Evolutionary conservation across 2,888 invertebrate genomes (phyloP).

Genomic region (Acleris laterana): DNA sequence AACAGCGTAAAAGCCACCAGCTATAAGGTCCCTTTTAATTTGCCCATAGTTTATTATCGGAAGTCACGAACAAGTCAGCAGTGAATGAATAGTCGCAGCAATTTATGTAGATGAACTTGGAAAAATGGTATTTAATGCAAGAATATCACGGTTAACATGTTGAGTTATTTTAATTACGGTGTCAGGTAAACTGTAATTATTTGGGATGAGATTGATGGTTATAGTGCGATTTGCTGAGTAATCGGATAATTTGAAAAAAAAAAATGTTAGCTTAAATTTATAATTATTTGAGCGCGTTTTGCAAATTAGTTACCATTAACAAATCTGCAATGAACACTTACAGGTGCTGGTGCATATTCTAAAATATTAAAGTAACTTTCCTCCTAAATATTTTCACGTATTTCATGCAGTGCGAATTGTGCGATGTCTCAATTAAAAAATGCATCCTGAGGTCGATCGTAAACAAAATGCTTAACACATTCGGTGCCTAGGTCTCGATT

Average conservation of each 20-base stretch:
- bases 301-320: too few relatives aligned
- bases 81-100: conserved; percentile 26
- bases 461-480: conserved; percentile 10
- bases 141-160: conserved; percentile 10
- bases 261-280: too few relatives aligned
- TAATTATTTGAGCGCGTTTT: too few relatives aligned
- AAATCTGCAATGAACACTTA: too few relatives aligned
- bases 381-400: not conserved
- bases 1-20: too few relatives aligned
- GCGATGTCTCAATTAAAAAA: conserved; percentile 26
- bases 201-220: not conserved
- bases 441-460: conserved; percentile 1
- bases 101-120: conserved; percentile 19
- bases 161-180: conserved; percentile 4
- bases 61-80: conserved; percentile 46
- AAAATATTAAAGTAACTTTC: too few relatives aligned
- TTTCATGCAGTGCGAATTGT: conserved; percentile 4
- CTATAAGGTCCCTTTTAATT: too few relatives aligned
- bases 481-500: too few relatives aligned
- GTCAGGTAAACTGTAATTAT: not conserved
- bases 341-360: too few relatives aligned
- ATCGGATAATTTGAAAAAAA: too few relatives aligned
- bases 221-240: too few relatives aligned
- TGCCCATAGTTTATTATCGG: conserved; percentile 42
- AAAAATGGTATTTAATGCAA: conserved; percentile 16